Conservation (phyloP, 2,888 invertebrate species). For the Diaperis boleti region DNA sequence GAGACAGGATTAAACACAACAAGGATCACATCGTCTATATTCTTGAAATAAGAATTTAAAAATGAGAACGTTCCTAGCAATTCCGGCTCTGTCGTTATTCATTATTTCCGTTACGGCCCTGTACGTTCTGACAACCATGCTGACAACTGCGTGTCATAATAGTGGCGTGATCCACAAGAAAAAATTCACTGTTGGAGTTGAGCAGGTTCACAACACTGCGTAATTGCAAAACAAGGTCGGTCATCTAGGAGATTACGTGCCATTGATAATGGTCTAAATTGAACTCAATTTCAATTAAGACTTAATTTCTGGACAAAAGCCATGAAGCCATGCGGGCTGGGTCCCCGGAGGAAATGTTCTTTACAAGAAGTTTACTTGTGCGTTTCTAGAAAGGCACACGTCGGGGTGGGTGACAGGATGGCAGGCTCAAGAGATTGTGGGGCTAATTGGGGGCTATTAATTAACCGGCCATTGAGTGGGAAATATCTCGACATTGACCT, state of each 20-base stretch:
- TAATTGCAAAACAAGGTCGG: slow-evolving; percentile 32
- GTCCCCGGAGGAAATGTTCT: not conserved
- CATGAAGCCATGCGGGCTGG: slow-evolving; percentile 22
- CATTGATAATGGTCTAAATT: slow-evolving; percentile 26
- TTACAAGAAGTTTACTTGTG: no score
- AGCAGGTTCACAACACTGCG: slow-evolving; percentile 4
- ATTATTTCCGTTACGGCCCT: slow-evolving; percentile 19
- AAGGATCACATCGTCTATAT: no score
- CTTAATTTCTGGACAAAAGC: slow-evolving; percentile 26
- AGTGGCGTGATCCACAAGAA: slow-evolving; percentile 34
- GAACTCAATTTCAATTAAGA: slow-evolving; percentile 28
- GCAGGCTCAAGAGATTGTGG: no score
- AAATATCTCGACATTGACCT: no score
- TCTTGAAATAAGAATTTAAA: not conserved
- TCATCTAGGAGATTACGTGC: slow-evolving; percentile 11
- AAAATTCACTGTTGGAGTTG: slow-evolving; percentile 4
- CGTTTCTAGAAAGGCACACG: no score
- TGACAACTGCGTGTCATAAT: slow-evolving; percentile 30
- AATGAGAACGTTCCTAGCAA: not conserved
- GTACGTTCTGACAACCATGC: no score
- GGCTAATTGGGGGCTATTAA: no score
- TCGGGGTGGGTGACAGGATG: no score
- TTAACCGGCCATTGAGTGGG: no score
- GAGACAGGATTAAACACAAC: no score
- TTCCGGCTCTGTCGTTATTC: not conserved